A percentile compares a stretch with the other conserved stretches of the same genome.
Evolutionary conservation across 1,140 invertebrate species (phyloP).

Genomic region (Nautilus pompilius): DNA sequence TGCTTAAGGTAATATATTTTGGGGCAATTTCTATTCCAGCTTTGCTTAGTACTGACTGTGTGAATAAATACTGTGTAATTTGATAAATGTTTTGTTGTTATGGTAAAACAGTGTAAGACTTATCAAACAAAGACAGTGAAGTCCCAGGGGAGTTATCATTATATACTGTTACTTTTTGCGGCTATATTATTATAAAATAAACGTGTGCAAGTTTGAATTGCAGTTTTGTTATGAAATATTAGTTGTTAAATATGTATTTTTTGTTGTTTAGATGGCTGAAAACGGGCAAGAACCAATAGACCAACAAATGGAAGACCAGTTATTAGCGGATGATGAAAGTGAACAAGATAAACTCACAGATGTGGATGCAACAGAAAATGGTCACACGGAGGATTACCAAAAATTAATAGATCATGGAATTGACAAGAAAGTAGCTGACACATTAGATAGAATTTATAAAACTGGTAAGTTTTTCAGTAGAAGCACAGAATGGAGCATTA

Average conservation of each 20-base stretch:
- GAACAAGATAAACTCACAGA: conserved; percentile 15
- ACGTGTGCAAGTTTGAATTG: not conserved
- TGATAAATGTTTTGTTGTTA: too few species aligned
- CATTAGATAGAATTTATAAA: conserved; percentile 96
- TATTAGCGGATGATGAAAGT: conserved; percentile 21
- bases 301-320: conserved; percentile 25
- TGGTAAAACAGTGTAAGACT: too few species aligned
- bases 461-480: conserved; percentile 68
- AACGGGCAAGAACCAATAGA: conserved; percentile 28
- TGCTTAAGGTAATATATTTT: too few species aligned
- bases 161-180: too few species aligned
- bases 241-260: not conserved
- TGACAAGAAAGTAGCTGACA: conserved; percentile 87
- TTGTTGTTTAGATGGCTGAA: conserved; percentile 24
- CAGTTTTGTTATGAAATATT: too few species aligned
- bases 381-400: conserved; percentile 70
- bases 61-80: too few species aligned
- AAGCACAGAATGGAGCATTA: too few species aligned
- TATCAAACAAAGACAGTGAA: too few species aligned
- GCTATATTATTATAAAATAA: too few species aligned
- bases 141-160: too few species aligned
- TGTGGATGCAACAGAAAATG: conserved; percentile 15
- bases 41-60: too few species aligned
- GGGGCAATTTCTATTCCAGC: too few species aligned
- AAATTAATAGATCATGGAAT: conserved; percentile 85